Percentiles rank a stretch among this genome's conserved stretches.
Evolutionary conservation across 2,888 invertebrate genomes (phyloP).

Genomic region (Zygothrica quintamaculata): DNA sequence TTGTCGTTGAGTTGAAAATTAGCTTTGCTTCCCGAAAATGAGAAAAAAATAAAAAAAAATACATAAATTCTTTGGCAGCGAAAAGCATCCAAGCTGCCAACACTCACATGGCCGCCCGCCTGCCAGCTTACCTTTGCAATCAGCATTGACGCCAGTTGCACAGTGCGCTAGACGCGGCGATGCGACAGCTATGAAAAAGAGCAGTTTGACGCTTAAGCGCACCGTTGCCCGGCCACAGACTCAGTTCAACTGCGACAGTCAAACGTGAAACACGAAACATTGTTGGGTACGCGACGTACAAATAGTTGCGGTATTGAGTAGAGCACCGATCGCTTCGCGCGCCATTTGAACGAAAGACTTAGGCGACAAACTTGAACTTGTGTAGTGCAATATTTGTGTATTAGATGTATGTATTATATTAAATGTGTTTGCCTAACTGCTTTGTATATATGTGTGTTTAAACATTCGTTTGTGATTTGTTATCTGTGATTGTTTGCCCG

Average conservation of each 20-base stretch:
- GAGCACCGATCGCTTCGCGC: constrained; percentile 23
- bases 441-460: constrained; percentile 14
- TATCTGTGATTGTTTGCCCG: constrained; percentile 2
- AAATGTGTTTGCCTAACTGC: constrained; percentile 4
- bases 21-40: constrained; percentile 39
- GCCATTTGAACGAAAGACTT: constrained; percentile 62
- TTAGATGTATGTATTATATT: constrained; percentile 28
- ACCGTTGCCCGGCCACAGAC: constrained; percentile 70
- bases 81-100: constrained; percentile 28
- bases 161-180: constrained; percentile 16
- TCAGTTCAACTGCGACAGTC: constrained; percentile 83
- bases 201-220: constrained; percentile 81
- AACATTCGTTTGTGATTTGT: too few species aligned
- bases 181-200: constrained; percentile 32
- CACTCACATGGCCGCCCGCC: background rate
- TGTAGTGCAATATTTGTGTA: constrained; percentile 30
- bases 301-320: constrained; percentile 17
- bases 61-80: constrained; percentile 33
- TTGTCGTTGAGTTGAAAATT: constrained; percentile 39
- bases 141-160: constrained; percentile 25
- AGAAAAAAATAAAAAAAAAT: constrained; percentile 23
- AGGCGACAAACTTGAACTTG: constrained; percentile 82
- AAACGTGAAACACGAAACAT: constrained; percentile 76
- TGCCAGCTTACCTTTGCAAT: constrained; percentile 2
- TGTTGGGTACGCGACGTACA: constrained; percentile 36